Evolutionary conservation across 1,140 invertebrate species (phyloP).

Genomic region (Rhagoletis pomonella): DNA sequence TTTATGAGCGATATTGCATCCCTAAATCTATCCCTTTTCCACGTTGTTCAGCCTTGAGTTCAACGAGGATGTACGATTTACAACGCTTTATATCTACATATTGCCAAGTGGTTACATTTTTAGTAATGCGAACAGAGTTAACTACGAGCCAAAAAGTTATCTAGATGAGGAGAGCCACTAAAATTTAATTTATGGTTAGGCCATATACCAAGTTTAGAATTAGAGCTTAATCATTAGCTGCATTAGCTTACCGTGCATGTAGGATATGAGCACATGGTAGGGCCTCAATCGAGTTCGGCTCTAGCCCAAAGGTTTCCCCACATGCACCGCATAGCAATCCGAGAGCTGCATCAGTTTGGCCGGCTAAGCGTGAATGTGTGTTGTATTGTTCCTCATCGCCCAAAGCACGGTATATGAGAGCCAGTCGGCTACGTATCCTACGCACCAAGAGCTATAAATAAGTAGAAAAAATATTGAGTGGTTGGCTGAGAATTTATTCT

Average conservation of each 20-base stretch:
- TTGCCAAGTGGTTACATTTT: too few species aligned
- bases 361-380: constrained; percentile 83
- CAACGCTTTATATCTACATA: too few species aligned
- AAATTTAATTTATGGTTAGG: too few species aligned
- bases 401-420: constrained; percentile 85
- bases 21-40: too few species aligned
- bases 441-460: constrained; percentile 82
- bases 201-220: too few species aligned
- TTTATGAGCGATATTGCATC: too few species aligned
- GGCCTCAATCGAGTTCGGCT: constrained; percentile 84
- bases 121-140: too few species aligned
- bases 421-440: constrained; percentile 83
- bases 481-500: background rate
- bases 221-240: too few species aligned
- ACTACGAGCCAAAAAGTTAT: too few species aligned
- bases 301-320: constrained; percentile 83
- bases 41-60: too few species aligned
- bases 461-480: constrained; percentile 30
- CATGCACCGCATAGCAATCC: constrained; percentile 86
- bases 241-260: constrained; percentile 81
- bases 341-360: constrained; percentile 82
- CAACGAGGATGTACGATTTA: too few species aligned
- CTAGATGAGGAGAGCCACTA: too few species aligned
- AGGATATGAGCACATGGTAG: constrained; percentile 89
- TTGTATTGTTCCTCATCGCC: constrained; percentile 86